Conservation (phyloP, 1,140 invertebrate species). For the Megalopta genalis region DNA sequence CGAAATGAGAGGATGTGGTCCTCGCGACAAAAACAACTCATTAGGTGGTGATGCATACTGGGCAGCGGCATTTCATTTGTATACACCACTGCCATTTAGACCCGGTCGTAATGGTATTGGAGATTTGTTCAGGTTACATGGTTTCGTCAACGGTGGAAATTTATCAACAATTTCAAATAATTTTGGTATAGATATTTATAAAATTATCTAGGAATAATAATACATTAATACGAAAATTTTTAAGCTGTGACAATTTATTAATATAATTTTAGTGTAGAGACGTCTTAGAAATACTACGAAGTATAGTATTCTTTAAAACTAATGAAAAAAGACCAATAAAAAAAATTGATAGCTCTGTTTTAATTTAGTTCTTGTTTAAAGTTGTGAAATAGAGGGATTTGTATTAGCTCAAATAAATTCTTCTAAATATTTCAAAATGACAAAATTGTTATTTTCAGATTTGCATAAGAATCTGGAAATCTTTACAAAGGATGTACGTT, state of each 20-base stretch:
- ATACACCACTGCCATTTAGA: conserved; percentile 91
- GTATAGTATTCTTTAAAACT: too few relatives aligned
- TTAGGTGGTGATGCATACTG: conserved; percentile 88
- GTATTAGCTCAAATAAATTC: not conserved
- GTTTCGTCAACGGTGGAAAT: conserved; percentile 92
- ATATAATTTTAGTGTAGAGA: too few relatives aligned
- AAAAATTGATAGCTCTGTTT: too few relatives aligned
- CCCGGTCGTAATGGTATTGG: conserved; percentile 87
- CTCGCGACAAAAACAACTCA: conserved; percentile 86
- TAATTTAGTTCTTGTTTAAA: too few relatives aligned
- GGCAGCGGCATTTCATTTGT: conserved; percentile 89
- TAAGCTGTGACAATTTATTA: too few relatives aligned
- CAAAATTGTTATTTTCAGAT: conserved; percentile 64
- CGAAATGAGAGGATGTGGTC: conserved; percentile 89
- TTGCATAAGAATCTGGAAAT: conserved; percentile 72
- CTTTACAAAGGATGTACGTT: conserved; percentile 80
- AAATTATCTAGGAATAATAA: too few relatives aligned
- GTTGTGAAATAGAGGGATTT: not conserved
- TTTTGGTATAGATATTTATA: too few relatives aligned
- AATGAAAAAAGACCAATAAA: too few relatives aligned
- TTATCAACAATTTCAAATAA: conserved; percentile 67
- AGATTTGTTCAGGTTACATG: conserved; percentile 89
- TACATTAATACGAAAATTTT: too few relatives aligned
- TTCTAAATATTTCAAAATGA: not conserved
- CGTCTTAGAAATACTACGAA: too few relatives aligned